A percentile compares a stretch with the other conserved stretches of the same genome.
These are phyloP conservation scores for Mycogona germanica DNA, from an alignment of 2,888 invertebrate species.

Conservation along the genomic window DNA sequence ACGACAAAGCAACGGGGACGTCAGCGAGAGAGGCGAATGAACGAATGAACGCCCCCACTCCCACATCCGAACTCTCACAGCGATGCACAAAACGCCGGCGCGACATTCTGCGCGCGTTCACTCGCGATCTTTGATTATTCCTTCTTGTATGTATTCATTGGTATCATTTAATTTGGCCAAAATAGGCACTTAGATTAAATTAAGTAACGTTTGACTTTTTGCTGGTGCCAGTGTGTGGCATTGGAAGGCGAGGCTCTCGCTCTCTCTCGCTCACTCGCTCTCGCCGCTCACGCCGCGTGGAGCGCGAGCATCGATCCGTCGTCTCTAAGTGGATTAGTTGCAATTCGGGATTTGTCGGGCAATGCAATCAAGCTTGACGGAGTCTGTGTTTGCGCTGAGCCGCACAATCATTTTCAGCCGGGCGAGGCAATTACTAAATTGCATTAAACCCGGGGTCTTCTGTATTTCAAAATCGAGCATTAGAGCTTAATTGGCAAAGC, in stretches of 20 bases:
- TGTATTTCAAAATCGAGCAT: conserved; percentile 18
- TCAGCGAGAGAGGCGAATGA: too few species aligned
- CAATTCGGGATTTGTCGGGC: background rate
- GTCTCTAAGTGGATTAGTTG: background rate
- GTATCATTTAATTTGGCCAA: conserved; percentile 20
- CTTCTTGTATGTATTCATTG: conserved; percentile 16
- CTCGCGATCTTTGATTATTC: conserved; percentile 6
- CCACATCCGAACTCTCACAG: too few species aligned
- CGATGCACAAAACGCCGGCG: too few species aligned
- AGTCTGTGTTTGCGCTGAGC: conserved; percentile 8
- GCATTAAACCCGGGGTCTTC: conserved; percentile 19
- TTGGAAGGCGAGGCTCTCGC: too few species aligned
- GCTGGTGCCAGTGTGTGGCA: conserved; percentile 6
- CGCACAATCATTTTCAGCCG: conserved; percentile 15
- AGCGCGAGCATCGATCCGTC: background rate
- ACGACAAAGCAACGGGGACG: too few species aligned
- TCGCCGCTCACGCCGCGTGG: background rate
- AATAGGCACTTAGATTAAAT: conserved; percentile 21
- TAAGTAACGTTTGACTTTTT: conserved; percentile 21
- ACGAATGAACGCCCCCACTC: too few species aligned
- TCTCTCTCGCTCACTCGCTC: too few species aligned
- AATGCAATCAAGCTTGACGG: conserved; percentile 7
- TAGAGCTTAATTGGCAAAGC: conserved; percentile 18
- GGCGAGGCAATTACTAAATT: conserved; percentile 22
- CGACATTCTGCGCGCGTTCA: background rate